Conservation (phyloP, 2,888 invertebrate genomes). For the Andrena dorsata region DNA sequence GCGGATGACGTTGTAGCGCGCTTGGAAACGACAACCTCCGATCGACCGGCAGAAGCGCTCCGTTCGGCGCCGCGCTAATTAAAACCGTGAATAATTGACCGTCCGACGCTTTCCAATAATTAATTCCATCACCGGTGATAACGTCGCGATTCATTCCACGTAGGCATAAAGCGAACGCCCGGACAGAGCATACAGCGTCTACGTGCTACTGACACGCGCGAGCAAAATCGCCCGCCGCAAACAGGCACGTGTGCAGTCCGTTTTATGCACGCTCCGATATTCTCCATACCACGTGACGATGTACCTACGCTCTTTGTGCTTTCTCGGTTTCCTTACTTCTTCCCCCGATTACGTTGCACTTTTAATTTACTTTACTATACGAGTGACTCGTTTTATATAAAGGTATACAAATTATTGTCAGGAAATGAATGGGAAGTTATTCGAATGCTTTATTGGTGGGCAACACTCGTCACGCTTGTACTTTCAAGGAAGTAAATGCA, state of each 20-base stretch:
- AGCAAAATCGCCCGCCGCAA: neutral
- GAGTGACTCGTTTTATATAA: too few species aligned
- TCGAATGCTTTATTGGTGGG: too few species aligned
- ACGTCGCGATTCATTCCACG: constrained; percentile 70
- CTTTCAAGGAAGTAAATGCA: too few species aligned
- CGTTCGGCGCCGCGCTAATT: constrained; percentile 67
- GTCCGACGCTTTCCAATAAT: constrained; percentile 73
- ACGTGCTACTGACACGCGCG: neutral
- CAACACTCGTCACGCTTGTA: too few species aligned
- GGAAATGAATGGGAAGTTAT: too few species aligned
- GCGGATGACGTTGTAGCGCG: constrained; percentile 34
- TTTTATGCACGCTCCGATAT: constrained; percentile 61
- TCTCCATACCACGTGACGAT: constrained; percentile 52
- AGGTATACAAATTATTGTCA: too few species aligned
- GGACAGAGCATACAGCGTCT: constrained; percentile 4
- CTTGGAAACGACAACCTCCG: constrained; percentile 56
- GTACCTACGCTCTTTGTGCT: constrained; percentile 19
- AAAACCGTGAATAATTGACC: constrained; percentile 77
- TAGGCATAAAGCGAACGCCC: constrained; percentile 52
- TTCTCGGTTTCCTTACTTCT: constrained; percentile 52
- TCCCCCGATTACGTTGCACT: constrained; percentile 11
- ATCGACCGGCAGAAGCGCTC: constrained; percentile 48
- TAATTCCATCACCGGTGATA: constrained; percentile 74
- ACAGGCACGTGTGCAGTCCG: neutral
- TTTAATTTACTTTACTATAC: too few species aligned